Base-by-base conservation (phyloP, 2,113 vertebrate species). In the Coreoperca whiteheadi region DNA sequence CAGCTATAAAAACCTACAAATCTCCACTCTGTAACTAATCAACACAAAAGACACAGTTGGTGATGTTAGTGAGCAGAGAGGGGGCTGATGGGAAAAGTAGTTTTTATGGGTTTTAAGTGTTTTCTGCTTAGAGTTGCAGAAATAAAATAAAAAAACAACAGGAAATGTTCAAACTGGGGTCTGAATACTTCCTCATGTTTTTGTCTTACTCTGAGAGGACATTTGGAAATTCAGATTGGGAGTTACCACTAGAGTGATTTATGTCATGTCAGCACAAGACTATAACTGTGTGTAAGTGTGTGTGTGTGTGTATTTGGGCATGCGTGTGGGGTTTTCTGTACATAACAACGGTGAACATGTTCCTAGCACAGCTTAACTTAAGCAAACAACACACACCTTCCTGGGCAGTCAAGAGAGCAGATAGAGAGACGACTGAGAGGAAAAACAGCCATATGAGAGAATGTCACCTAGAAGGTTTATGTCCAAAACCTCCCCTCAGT, bases 331-430 rank as follows among this genome's bases (percentile, higher is more conserved):
- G 46, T 86, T 82, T 84, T 74, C 43, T 88, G 82, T 87, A 84
- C 89, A 88, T 91, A 88, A 92, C 92, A 93, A 91, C 80, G 66
- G 86, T 43, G 79, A 88, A 86, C 70, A 32, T 83, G 82, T 89
- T 89, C 85, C 88, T 74, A 66, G 79, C 77, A 41, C 69, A 71
- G 90, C 91, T 90, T 85, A 88, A 89, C 87, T 88, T 91, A 83
- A 91, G 89, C 92, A 94, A 94, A 94, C 92, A 94, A 51, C 83
- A 82, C 91, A 93, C 93, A 90, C 92, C 92, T 93, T 91, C 87
- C 88, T 92, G 88, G 75, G 88, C 90, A 93, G 91, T 88, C 87
- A 91, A 93, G 90, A 93, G 92, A 84, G 90, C 89, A 89, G 88
- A 92, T 43, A 84, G 28, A 76, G 74, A 75, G 78, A 77, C 14